Conservation (phyloP, 2,888 invertebrate species). For the Drosophila putrida region DNA sequence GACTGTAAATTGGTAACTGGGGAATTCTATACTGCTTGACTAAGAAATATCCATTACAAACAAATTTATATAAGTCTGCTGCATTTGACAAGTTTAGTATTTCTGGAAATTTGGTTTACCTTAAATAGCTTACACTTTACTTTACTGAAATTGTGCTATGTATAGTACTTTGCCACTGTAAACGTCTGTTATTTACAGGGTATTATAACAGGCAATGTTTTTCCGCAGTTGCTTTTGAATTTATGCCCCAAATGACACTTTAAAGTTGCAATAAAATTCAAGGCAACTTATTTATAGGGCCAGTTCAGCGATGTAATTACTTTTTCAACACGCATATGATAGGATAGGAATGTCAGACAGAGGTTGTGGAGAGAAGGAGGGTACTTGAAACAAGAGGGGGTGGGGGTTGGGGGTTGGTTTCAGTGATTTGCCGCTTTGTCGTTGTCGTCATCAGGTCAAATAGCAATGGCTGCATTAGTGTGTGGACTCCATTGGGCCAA, state of each 20-base stretch:
- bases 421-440: conserved; percentile 6
- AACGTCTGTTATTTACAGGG: conserved; percentile 25
- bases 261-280: conserved; percentile 78
- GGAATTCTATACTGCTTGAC: neutral
- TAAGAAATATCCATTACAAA: no score
- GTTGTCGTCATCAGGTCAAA: conserved; percentile 56
- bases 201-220: conserved; percentile 1
- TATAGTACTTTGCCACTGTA: no score
- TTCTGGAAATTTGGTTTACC: no score
- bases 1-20: no score
- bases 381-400: neutral
- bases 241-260: conserved; percentile 78
- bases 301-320: conserved; percentile 78
- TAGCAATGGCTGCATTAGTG: conserved; percentile 74
- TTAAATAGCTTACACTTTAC: no score
- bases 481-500: conserved; percentile 50
- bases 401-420: neutral
- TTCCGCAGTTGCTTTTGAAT: conserved; percentile 40
- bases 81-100: no score
- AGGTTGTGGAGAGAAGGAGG: no score
- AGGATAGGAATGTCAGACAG: conserved; percentile 1
- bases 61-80: no score
- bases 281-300: conserved; percentile 72
- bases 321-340: conserved; percentile 78
- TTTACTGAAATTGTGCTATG: no score